Base-by-base conservation (phyloP, 2,113 vertebrate genomes). In the Ophthalmolycus amberensis region DNA sequence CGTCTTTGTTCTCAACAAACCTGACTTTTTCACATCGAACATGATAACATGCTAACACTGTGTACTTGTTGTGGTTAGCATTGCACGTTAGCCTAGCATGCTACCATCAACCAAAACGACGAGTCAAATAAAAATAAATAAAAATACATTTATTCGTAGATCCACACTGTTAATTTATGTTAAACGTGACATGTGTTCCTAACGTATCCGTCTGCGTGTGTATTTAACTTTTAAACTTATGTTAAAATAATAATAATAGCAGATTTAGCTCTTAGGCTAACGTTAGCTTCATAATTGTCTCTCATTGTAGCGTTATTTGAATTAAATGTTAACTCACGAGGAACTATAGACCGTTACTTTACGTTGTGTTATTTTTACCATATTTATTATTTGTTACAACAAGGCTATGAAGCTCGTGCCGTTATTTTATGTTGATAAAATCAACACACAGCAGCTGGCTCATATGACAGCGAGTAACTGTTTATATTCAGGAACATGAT, bases 11-110 rank as follows among this genome's bases (percentile, higher is more conserved):
- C 50, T 9, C 1, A 20, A 12, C 40, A 32, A 6, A 37, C 1
- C 6, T 5, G 15, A 20, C 1, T 52, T 20, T 27, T 40, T 18
- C 29, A 9, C 18, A 27, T 46, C 6, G 29, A 20, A 16, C 48
- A 18, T 50, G 34, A 5, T 34, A 34, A 34, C 34, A 34, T 34
- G 34, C 0, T 42, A 3, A 20, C 34, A 22, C 15, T 58, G 2
- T 60, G 16, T 54, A 3, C 42, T 66, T 88, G 78, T 88, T 89
- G 15, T 90, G 64, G 63, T 85, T 90, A 86, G 82, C 90, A 58
- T 75, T 38, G n/a, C 16, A 1, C 38, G 74, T 72, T 91, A 93
- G 86, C 86, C 14, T 77, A 85, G 72, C 71, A 77, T 67, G 66
- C 9, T 72, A 85, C 42, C 38, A 54, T 25, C 37, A 52, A 22